These are phyloP conservation scores for Drosophila miranda DNA, from an alignment of 1,140 invertebrate species.

Conservation along the genomic window DNA sequence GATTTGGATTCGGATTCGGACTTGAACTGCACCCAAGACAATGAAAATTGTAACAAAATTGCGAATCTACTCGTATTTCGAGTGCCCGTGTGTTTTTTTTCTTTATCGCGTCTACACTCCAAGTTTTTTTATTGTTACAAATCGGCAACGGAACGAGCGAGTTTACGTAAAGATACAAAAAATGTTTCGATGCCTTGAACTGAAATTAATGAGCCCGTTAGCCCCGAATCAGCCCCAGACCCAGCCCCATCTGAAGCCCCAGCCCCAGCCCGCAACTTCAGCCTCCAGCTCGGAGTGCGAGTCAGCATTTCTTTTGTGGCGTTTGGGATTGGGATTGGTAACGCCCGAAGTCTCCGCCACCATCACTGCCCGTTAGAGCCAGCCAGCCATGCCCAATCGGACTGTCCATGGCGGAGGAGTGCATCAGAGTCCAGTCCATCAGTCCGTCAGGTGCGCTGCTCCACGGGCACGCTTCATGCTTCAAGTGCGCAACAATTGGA, in stretches of 20 bases:
- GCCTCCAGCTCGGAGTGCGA: conserved; percentile 31
- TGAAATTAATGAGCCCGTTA: conserved; percentile 75
- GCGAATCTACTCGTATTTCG: conserved; percentile 54
- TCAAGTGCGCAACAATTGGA: conserved; percentile 54
- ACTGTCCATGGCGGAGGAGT: conserved; percentile 37
- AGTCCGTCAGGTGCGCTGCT: conserved; percentile 45
- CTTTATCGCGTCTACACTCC: conserved; percentile 24
- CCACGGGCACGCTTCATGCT: conserved; percentile 66
- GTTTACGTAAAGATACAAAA: conserved; percentile 46
- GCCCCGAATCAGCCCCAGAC: conserved; percentile 38
- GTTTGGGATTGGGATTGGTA: conserved; percentile 56
- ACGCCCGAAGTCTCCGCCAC: conserved; percentile 37
- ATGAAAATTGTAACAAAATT: conserved; percentile 72
- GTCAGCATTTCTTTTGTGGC: conserved; percentile 76
- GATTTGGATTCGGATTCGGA: conserved; percentile 16
- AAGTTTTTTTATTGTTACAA: conserved; percentile 62
- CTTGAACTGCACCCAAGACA: conserved; percentile 49
- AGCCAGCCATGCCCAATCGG: conserved; percentile 70
- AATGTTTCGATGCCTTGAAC: conserved; percentile 60
- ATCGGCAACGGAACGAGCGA: conserved; percentile 65
- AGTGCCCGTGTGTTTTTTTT: conserved; percentile 10
- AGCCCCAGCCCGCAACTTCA: background rate
- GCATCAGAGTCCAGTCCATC: conserved; percentile 12
- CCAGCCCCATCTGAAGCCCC: conserved; percentile 2
- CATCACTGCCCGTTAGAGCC: conserved; percentile 26